Conservation (phyloP, 1,140 invertebrate genomes). For the Aplysia californica region DNA sequence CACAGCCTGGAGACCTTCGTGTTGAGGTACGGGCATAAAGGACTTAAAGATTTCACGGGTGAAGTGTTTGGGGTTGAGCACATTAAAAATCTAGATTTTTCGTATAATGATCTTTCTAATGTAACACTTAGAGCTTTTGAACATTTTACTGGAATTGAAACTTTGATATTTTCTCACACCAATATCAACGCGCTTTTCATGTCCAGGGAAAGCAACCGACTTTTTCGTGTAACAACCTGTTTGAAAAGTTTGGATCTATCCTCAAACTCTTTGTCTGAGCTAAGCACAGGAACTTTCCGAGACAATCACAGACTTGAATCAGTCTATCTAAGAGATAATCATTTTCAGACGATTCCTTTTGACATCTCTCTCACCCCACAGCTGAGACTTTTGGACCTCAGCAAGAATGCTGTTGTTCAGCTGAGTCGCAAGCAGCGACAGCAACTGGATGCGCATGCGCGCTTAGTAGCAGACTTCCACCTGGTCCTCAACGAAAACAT, state of each 20-base stretch:
- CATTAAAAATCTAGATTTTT: not conserved
- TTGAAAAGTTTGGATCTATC: not conserved
- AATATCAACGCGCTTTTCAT: not conserved
- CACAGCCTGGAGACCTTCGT: too few relatives aligned
- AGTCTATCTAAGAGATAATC: not conserved
- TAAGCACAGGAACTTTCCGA: not conserved
- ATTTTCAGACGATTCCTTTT: constrained; percentile 1
- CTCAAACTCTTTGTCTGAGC: not conserved
- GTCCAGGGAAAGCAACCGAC: not conserved
- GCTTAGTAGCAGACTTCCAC: not conserved
- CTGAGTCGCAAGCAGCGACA: not conserved
- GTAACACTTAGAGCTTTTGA: not conserved
- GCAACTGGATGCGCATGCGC: not conserved
- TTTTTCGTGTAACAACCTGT: not conserved
- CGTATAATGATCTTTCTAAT: not conserved
- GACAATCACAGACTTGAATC: not conserved
- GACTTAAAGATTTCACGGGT: not conserved
- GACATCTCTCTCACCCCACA: not conserved
- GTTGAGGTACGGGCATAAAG: too few relatives aligned
- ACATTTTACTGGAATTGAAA: not conserved
- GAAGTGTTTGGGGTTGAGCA: not conserved
- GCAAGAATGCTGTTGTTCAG: not conserved
- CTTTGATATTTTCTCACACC: not conserved
- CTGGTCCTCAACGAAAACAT: not conserved
- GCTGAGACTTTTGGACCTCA: not conserved